Evolutionary conservation across 2,797 vertebrate species (phyloP).

Genomic region (Sarcophilus harrisii): DNA sequence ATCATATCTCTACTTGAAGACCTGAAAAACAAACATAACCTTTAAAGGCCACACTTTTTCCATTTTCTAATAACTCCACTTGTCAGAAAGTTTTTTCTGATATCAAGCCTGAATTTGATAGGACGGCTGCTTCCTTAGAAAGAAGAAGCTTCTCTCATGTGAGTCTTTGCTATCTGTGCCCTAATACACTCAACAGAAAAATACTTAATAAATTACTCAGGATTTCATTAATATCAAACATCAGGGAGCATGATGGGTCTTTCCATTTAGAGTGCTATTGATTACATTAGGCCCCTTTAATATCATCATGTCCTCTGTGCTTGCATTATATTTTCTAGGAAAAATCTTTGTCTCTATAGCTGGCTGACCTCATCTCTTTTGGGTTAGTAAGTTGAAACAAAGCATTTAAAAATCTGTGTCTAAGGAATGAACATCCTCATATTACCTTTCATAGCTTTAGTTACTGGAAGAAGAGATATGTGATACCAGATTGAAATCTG

Average conservation of each 20-base stretch:
- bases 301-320: neutral
- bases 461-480: conserved; percentile 8
- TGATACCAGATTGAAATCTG: conserved; percentile 51
- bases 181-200: neutral
- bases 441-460: neutral
- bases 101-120: neutral
- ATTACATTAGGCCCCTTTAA: conserved; percentile 1
- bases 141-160: neutral
- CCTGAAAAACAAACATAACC: neutral
- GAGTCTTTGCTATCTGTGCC: neutral
- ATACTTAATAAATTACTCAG: conserved; percentile 24
- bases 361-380: neutral
- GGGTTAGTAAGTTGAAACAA: neutral
- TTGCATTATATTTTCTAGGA: neutral
- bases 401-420: neutral
- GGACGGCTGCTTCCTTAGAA: conserved; percentile 31
- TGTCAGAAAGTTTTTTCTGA: neutral
- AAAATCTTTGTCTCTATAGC: neutral
- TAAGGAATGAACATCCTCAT: conserved; percentile 5
- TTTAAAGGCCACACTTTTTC: neutral
- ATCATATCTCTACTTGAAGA: neutral
- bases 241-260: neutral
- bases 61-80: neutral
- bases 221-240: conserved; percentile 25
- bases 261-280: neutral